These are phyloP conservation scores for Micrasema minimum DNA, from an alignment of 1,140 invertebrate species.

Conservation along the genomic window DNA sequence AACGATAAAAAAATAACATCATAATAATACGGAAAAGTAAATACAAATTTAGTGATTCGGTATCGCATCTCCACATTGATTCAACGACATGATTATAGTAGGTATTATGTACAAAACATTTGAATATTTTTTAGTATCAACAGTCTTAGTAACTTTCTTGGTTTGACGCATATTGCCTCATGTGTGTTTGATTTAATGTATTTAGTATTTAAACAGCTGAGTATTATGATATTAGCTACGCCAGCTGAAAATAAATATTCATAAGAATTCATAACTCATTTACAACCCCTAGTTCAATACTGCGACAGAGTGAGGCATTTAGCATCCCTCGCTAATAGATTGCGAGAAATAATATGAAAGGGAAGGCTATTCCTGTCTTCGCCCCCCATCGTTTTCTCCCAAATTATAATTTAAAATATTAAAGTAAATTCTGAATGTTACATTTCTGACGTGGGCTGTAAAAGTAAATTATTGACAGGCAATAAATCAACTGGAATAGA, in stretches of 20 bases:
- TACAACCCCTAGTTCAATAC: slow-evolving; percentile 5
- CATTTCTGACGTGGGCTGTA: slow-evolving; percentile 46
- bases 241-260: slow-evolving; percentile 17
- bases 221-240: too few species aligned
- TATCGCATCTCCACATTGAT: too few species aligned
- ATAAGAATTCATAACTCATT: slow-evolving; percentile 24
- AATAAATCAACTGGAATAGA: slow-evolving; percentile 41
- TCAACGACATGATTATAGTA: too few species aligned
- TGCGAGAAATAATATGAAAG: slow-evolving; percentile 25
- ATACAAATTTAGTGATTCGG: too few species aligned
- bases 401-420: slow-evolving; percentile 46
- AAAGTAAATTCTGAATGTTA: slow-evolving; percentile 41
- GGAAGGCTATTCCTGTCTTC: slow-evolving; percentile 20
- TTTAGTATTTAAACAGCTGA: too few species aligned
- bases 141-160: too few species aligned
- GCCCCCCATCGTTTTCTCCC: slow-evolving; percentile 32
- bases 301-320: slow-evolving; percentile 8
- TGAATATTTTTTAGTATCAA: too few species aligned
- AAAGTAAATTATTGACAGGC: slow-evolving; percentile 47
- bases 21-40: too few species aligned
- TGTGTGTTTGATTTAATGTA: too few species aligned
- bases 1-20: too few species aligned
- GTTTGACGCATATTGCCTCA: too few species aligned
- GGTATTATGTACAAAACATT: too few species aligned
- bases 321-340: slow-evolving; percentile 34